Evolutionary conservation across 1,140 invertebrate genomes (phyloP).

Genomic region (Meteorus sp.): DNA sequence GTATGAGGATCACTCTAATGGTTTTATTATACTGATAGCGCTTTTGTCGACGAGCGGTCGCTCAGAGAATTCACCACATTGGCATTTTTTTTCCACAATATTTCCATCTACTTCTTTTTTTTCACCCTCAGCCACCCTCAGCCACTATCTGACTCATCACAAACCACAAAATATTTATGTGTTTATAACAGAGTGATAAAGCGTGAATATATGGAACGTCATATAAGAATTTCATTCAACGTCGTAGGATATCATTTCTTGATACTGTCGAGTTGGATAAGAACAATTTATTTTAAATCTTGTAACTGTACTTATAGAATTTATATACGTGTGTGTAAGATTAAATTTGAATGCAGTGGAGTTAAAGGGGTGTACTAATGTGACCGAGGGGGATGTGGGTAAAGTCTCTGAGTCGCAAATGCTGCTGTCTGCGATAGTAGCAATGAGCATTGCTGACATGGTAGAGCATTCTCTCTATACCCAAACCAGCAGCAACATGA

Average conservation of each 20-base stretch:
- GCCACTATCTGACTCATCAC: no score
- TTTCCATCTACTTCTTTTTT: no score
- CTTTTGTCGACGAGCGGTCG: not conserved
- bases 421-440: constrained; percentile 15
- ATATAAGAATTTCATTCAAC: no score
- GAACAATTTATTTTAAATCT: no score
- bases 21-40: constrained; percentile 48
- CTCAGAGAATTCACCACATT: not conserved
- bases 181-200: no score
- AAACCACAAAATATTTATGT: no score
- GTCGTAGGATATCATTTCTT: no score
- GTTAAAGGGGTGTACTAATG: not conserved
- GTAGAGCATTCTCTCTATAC: constrained; percentile 16
- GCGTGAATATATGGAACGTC: no score
- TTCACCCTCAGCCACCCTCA: no score
- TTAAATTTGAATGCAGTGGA: not conserved
- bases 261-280: no score
- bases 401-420: not conserved
- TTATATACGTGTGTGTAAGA: no score
- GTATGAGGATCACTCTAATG: constrained; percentile 48
- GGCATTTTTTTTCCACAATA: not conserved
- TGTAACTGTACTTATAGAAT: no score
- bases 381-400: not conserved
- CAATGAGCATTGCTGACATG: constrained; percentile 33
- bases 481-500: constrained; percentile 8